These are phyloP conservation scores for Ceryle rudis DNA, from an alignment of 2,797 vertebrate genomes.

Conservation along the genomic window DNA sequence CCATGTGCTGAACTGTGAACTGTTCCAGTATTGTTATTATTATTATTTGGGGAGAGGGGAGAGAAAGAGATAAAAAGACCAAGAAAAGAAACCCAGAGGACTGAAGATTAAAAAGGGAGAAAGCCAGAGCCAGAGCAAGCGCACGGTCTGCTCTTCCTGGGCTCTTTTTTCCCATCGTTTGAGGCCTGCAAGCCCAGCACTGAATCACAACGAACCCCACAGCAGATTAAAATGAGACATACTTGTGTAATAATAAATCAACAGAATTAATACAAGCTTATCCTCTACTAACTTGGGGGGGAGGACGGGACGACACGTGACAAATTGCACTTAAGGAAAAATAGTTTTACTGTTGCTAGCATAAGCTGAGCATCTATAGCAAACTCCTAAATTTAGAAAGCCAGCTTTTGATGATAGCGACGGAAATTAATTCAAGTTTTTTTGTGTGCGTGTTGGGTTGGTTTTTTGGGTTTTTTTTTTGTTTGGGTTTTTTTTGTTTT, in stretches of 20 bases:
- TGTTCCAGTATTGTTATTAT: neutral
- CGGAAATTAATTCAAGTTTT: conserved; percentile 40
- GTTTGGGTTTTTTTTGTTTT: neutral
- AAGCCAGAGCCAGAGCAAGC: neutral
- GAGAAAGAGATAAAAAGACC: neutral
- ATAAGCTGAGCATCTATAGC: conserved; percentile 21
- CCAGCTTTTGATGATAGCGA: conserved; percentile 38
- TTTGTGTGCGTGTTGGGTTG: no score
- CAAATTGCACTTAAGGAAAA: conserved; percentile 54
- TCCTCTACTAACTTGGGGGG: neutral
- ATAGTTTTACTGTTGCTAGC: conserved; percentile 51
- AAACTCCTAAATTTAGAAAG: conserved; percentile 51
- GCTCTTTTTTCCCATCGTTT: neutral
- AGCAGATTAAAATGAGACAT: conserved; percentile 11
- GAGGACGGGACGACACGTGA: conserved; percentile 34
- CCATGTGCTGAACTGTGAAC: neutral
- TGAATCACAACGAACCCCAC: neutral
- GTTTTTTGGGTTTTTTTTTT: neutral
- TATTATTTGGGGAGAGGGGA: no score
- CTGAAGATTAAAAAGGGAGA: neutral
- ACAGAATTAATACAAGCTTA: conserved; percentile 15
- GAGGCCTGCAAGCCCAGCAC: neutral
- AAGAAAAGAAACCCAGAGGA: neutral
- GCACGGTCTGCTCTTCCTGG: neutral
- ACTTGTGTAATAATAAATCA: neutral